These are phyloP conservation scores for Heterochromis multidens DNA, from an alignment of 2,113 vertebrate genomes.

Conservation along the genomic window DNA sequence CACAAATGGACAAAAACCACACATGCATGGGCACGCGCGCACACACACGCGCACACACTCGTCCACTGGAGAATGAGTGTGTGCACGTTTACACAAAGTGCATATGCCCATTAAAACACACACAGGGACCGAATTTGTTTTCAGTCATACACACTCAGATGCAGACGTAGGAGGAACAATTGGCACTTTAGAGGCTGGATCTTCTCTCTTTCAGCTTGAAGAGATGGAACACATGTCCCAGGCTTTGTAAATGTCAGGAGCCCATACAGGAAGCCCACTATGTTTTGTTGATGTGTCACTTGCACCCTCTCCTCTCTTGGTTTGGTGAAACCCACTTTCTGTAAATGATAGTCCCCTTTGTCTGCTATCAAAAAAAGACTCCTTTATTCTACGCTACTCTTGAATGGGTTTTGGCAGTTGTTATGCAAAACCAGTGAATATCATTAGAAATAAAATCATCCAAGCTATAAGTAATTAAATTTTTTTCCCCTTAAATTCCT, in stretches of 20 bases:
- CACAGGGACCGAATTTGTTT: slow-evolving; percentile 5
- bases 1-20: not conserved
- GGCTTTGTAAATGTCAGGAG: slow-evolving; percentile 79
- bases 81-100: not conserved
- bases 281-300: slow-evolving; percentile 89
- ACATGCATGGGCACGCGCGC: not conserved
- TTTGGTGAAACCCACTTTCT: slow-evolving; percentile 77
- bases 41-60: not conserved
- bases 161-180: slow-evolving; percentile 40
- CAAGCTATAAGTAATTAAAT: slow-evolving; percentile 83
- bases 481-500: slow-evolving; percentile 58
- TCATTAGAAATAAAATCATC: slow-evolving; percentile 86
- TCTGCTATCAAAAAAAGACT: slow-evolving; percentile 80
- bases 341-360: slow-evolving; percentile 82
- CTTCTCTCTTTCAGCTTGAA: slow-evolving; percentile 53
- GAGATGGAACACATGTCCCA: slow-evolving; percentile 81
- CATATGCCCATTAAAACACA: not conserved
- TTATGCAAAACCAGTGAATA: slow-evolving; percentile 83
- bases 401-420: slow-evolving; percentile 83
- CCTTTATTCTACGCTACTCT: slow-evolving; percentile 70
- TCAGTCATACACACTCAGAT: slow-evolving; percentile 9
- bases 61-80: not conserved
- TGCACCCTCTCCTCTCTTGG: slow-evolving; percentile 80
- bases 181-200: slow-evolving; percentile 21
- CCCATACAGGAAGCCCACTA: slow-evolving; percentile 78